These are phyloP conservation scores for Pelochelys cantorii DNA, from an alignment of 2,797 vertebrate genomes.

Conservation along the genomic window DNA sequence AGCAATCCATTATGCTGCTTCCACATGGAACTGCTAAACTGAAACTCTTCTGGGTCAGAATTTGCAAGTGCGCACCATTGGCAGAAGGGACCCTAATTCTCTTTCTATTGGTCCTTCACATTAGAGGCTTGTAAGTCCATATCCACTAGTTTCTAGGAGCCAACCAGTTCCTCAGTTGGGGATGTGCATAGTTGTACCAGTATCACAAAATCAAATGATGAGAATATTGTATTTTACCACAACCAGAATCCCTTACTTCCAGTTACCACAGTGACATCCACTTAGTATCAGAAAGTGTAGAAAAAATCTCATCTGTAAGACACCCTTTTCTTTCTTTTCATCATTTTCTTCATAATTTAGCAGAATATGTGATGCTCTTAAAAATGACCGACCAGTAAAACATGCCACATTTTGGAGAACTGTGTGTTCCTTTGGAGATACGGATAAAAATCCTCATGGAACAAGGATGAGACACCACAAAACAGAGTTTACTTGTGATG, in stretches of 20 bases:
- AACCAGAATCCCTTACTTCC: not conserved
- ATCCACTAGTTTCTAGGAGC: rapidly evolving
- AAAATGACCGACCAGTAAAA: not conserved
- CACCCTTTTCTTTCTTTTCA: not conserved
- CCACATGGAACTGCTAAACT: not conserved
- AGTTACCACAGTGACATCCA: not conserved
- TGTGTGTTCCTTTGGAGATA: constrained; percentile 22
- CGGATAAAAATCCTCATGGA: constrained; percentile 32
- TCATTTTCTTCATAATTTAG: not conserved
- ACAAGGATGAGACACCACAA: not conserved
- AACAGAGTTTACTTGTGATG: constrained; percentile 15
- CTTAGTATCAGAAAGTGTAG: not conserved
- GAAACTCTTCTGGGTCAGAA: not conserved
- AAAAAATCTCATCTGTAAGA: not conserved
- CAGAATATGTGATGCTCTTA: not conserved
- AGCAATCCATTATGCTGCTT: not conserved
- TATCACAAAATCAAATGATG: not conserved
- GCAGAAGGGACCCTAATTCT: not conserved
- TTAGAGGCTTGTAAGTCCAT: not conserved
- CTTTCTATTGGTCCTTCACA: not conserved
- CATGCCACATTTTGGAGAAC: not conserved
- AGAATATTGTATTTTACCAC: not conserved
- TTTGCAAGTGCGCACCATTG: not conserved
- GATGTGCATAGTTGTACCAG: not conserved
- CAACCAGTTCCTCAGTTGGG: rapidly evolving